Evolutionary conservation across 2,797 vertebrate species (phyloP).

Genomic region (Cuniculus paca): DNA sequence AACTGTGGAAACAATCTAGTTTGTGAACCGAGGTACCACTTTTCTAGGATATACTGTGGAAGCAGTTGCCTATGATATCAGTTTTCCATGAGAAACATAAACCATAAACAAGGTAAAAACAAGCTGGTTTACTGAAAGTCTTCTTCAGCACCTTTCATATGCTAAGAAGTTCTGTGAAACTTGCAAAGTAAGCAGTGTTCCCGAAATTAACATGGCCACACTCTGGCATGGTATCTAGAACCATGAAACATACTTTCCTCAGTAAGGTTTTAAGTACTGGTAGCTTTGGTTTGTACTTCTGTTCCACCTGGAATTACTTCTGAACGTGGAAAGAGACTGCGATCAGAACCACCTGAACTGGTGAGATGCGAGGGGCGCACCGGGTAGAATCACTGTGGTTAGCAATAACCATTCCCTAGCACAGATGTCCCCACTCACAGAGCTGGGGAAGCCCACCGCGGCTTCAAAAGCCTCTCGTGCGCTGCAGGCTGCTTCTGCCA

Average conservation of each 20-base stretch:
- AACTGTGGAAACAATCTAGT: neutral
- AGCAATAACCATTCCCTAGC: neutral
- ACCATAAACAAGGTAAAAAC: neutral
- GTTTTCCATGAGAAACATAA: constrained; percentile 29
- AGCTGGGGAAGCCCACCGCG: neutral
- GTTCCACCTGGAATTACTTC: neutral
- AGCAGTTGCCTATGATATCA: neutral
- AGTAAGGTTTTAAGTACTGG: neutral
- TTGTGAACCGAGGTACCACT: neutral
- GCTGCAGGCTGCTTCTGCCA: neutral
- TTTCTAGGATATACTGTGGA: neutral
- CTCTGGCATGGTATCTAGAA: neutral
- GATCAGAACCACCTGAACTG: neutral
- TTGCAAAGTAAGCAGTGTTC: neutral
- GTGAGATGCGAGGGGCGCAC: neutral
- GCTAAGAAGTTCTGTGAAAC: neutral
- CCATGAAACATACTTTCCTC: neutral
- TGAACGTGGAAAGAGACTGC: neutral
- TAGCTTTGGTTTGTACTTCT: neutral
- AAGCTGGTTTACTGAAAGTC: neutral
- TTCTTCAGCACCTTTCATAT: neutral
- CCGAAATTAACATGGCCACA: neutral
- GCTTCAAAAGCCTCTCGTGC: neutral
- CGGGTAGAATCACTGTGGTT: neutral
- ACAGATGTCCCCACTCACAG: neutral